These are phyloP conservation scores for Pipistrellus pygmaeus DNA, from an alignment of 2,797 vertebrate genomes.

Conservation along the genomic window DNA sequence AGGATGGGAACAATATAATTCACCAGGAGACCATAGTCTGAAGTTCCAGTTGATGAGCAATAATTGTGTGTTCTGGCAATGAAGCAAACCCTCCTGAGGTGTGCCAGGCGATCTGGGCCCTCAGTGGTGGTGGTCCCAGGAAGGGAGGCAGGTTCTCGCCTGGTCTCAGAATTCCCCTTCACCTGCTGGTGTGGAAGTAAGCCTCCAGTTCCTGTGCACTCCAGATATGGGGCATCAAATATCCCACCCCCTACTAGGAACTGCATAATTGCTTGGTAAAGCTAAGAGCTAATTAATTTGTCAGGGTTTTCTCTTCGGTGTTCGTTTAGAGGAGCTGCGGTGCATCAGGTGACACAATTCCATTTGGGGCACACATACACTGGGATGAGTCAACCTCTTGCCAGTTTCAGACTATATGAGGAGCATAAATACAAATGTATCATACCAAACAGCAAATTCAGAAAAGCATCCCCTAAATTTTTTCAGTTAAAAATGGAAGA, in stretches of 20 bases:
- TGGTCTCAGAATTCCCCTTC: neutral
- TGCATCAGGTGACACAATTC: neutral
- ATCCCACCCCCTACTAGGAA: neutral
- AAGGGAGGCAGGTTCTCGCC: neutral
- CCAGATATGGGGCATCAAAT: neutral
- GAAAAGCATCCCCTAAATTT: neutral
- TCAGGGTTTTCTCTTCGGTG: neutral
- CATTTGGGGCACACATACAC: neutral
- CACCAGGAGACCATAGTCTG: neutral
- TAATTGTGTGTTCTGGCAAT: neutral
- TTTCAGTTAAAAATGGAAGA: constrained; percentile 29
- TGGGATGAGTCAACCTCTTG: neutral
- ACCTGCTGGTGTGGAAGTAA: neutral
- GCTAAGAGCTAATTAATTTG: neutral
- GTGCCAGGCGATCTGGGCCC: rapidly evolving
- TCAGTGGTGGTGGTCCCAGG: neutral
- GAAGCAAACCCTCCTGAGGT: neutral
- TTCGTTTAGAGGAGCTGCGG: neutral
- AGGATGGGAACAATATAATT: neutral
- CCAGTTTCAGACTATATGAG: neutral
- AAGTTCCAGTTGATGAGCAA: neutral
- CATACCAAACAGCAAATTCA: neutral
- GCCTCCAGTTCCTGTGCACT: rapidly evolving
- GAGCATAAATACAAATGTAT: neutral
- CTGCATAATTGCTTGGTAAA: neutral